Conservation (phyloP, 2,888 invertebrate genomes). For the Drosophila barbarae region DNA sequence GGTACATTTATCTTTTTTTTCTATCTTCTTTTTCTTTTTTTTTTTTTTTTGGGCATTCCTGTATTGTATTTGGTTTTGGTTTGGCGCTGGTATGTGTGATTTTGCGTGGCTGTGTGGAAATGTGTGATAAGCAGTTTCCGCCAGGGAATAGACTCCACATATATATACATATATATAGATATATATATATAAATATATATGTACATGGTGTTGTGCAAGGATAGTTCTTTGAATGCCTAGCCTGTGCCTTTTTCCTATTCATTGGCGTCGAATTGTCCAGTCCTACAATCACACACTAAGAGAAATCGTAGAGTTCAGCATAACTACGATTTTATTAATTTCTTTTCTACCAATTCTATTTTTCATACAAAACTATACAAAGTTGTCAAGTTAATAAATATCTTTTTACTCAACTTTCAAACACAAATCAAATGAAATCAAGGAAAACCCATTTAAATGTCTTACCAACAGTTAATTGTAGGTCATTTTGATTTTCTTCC, state of each 20-base stretch:
- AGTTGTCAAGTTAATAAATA: too few relatives aligned
- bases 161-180: not conserved
- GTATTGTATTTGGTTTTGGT: conserved; percentile 47
- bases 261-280: conserved; percentile 63
- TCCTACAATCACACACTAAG: not conserved
- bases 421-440: not conserved
- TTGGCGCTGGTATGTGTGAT: conserved; percentile 53
- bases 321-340: not conserved
- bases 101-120: conserved; percentile 71
- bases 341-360: not conserved
- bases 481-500: not conserved
- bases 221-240: conserved; percentile 40
- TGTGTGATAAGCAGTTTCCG: conserved; percentile 77
- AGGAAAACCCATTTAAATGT: not conserved
- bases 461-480: not conserved
- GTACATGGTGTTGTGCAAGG: not conserved
- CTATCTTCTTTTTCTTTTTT: conserved; percentile 11
- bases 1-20: conserved; percentile 23
- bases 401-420: too few relatives aligned
- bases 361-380: too few relatives aligned
- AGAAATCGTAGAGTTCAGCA: not conserved
- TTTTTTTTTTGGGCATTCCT: conserved; percentile 35
- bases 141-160: conserved; percentile 65
- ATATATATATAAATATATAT: not conserved
- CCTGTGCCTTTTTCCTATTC: conserved; percentile 59